Base-by-base conservation (phyloP, 2,113 vertebrate genomes). In the Coracopsis vasa region DNA sequence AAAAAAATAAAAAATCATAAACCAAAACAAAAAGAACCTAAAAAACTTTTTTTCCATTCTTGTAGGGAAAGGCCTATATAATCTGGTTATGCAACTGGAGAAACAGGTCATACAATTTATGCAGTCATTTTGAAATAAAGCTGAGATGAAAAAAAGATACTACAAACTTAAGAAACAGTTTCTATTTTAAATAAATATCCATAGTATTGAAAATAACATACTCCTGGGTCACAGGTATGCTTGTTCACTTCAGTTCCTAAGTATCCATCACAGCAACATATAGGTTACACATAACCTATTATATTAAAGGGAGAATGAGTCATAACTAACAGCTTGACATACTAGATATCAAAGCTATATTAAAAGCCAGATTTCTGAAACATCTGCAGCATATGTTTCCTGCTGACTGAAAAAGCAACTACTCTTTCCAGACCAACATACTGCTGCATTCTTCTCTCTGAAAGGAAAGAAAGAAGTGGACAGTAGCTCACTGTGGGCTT, bases 381-480 rank as follows among this genome's bases (percentile, higher is more conserved):
- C 80, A 96, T 92, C 80, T 94, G 77, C 86, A 96, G 65, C 64
- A 83, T 69, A 33, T 79, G 79, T 92, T 95, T 93, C 50, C 88
- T 93, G 75, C 71, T 81, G 77, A 88, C 62, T 86, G 58, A 94
- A 95, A 91, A 80, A 83, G 50, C 64, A 96, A 12, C 64, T 47
- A 41, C 39, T 66, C 50, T 88, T 75, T 95, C 73, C 89, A 96
- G 60, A 88, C 39, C 56, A 81, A 44, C 54, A 62, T 50, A 80
- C 45, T 90, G 35, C 82, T 92, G 47, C 56, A 78, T 92, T 92
- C 74, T 86, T 93, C 28, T 54, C 50, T 90, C 48, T 82, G 66
- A 69, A 71, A 64, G 18, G 25, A 45, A 70, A 53, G 64, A 8
- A 86, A 73, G 50, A 73, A 74, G 51, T 7, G 56, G 77, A 86